Percentiles rank a stretch among this genome's conserved stretches.
Conservation (phyloP, 1,140 invertebrate species). For the Apis dorsata region DNA sequence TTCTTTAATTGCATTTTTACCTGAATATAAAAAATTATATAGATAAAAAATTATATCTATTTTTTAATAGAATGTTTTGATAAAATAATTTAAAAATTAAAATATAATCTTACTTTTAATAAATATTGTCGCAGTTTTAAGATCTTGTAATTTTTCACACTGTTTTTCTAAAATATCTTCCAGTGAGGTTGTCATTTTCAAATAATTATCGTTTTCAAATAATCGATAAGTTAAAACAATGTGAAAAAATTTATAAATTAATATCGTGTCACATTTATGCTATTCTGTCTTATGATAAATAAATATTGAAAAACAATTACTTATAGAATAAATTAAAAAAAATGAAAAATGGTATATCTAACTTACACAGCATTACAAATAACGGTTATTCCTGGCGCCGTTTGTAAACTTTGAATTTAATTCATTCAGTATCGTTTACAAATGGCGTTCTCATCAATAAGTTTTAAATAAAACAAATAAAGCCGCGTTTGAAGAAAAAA, state of each 20-base stretch:
- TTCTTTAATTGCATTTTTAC: constrained; percentile 55
- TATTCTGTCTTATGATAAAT: background rate
- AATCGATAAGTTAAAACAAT: background rate
- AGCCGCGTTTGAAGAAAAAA: background rate
- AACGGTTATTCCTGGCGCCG: background rate
- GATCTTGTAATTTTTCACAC: background rate
- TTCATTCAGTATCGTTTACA: background rate
- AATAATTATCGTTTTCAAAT: no score
- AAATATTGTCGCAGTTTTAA: constrained; percentile 2
- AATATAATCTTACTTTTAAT: constrained; percentile 5
- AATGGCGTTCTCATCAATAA: background rate
- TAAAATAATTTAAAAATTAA: background rate
- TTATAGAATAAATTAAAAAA: background rate
- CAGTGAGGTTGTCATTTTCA: constrained; percentile 21
- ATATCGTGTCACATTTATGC: background rate
- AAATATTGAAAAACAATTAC: background rate
- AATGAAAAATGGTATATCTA: background rate
- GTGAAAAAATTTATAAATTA: background rate
- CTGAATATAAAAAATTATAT: constrained; percentile 38
- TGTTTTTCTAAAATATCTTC: constrained; percentile 36
- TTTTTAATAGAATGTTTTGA: background rate
- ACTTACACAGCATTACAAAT: background rate
- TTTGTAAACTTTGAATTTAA: constrained; percentile 20
- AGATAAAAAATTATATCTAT: background rate
- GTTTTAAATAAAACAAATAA: background rate